A percentile compares a stretch with the other conserved stretches of the same genome.
Evolutionary conservation across 2,113 vertebrate genomes (phyloP).

Genomic region (Sinocyclocheilus grahami): DNA sequence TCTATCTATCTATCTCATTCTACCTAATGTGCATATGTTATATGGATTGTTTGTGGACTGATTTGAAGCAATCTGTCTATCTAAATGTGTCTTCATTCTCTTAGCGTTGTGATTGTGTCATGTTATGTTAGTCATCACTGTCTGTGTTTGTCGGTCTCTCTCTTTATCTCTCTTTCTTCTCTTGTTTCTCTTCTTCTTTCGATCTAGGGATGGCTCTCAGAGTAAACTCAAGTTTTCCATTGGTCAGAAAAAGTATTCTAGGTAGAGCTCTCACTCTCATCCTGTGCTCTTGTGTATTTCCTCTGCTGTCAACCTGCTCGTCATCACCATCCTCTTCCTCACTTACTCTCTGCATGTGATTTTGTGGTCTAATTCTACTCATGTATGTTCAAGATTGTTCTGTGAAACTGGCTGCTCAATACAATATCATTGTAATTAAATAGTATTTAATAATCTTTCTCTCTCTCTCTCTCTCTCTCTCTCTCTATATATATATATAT

Average conservation of each 20-base stretch:
- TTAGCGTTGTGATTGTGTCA: conserved; percentile 6
- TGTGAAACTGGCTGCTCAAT: background rate
- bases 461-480: no score
- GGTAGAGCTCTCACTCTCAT: conserved; percentile 78
- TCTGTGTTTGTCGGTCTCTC: conserved; percentile 42
- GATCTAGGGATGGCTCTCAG: conserved; percentile 91
- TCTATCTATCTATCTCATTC: background rate
- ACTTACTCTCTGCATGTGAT: conserved; percentile 64
- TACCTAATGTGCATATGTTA: background rate
- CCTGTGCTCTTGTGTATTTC: conserved; percentile 15
- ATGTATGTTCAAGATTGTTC: background rate
- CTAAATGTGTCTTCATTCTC: conserved; percentile 16
- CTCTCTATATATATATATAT: background rate
- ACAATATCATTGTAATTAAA: background rate
- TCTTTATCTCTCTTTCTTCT: conserved; percentile 64
- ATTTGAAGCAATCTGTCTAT: background rate
- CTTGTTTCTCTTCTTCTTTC: conserved; percentile 79
- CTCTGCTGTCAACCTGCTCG: conserved; percentile 31
- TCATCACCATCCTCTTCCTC: conserved; percentile 12
- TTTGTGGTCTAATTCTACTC: conserved; percentile 1
- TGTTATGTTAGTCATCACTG: conserved; percentile 12
- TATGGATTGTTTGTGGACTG: background rate
- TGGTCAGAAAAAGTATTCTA: conserved; percentile 98
- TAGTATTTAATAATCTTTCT: background rate
- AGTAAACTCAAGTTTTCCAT: conserved; percentile 98